These are phyloP conservation scores for Leucoma salicis DNA, from an alignment of 2,888 invertebrate genomes.

Conservation along the genomic window DNA sequence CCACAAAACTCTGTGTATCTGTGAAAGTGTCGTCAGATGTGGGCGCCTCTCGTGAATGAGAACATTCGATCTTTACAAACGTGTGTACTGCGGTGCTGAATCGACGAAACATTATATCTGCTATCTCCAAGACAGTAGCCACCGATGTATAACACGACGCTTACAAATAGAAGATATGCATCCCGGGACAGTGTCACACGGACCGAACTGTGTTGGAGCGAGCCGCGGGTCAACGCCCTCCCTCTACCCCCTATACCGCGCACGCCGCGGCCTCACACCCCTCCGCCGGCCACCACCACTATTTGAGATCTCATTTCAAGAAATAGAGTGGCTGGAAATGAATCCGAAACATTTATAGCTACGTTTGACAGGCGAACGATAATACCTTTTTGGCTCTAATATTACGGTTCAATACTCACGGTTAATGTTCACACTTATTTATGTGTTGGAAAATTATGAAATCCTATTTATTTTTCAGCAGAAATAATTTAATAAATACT, in stretches of 20 bases:
- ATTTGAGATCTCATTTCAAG: conserved; percentile 25
- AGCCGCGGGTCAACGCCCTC: conserved; percentile 17
- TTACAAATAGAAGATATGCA: too few relatives aligned
- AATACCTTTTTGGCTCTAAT: neutral
- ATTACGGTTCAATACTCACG: conserved; percentile 4
- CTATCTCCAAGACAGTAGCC: too few relatives aligned
- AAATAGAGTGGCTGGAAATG: conserved; percentile 28
- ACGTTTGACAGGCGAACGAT: conserved; percentile 2
- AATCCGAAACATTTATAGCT: conserved; percentile 22
- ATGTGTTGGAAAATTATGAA: conserved; percentile 1
- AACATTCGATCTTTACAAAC: too few relatives aligned
- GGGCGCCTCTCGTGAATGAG: too few relatives aligned
- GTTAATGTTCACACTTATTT: neutral
- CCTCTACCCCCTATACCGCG: neutral
- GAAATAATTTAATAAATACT: neutral
- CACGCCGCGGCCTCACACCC: conserved; percentile 1
- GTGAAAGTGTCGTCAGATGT: too few relatives aligned
- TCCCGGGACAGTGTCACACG: too few relatives aligned
- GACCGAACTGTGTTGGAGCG: too few relatives aligned
- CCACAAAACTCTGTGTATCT: too few relatives aligned
- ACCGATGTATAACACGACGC: too few relatives aligned
- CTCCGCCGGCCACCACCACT: conserved; percentile 14
- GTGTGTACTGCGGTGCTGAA: too few relatives aligned
- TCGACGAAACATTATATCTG: too few relatives aligned
- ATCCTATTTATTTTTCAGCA: conserved; percentile 2